A percentile compares a stretch with the other conserved stretches of the same genome.
Conservation (phyloP, 2,113 vertebrate species). For the Hipposideros armiger region DNA sequence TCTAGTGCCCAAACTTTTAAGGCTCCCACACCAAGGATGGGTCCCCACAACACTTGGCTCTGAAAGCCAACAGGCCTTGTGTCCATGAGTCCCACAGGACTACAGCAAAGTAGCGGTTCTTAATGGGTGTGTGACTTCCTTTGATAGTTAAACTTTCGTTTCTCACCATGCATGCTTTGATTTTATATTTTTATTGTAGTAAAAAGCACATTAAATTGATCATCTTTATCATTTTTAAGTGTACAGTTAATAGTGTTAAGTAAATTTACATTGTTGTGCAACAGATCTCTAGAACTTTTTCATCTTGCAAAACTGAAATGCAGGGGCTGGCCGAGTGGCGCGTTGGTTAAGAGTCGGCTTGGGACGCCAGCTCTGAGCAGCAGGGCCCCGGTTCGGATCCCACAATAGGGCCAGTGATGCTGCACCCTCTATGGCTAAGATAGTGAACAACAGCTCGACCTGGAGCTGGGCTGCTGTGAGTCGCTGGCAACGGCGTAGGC, state of each 20-base stretch:
- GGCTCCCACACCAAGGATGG: neutral
- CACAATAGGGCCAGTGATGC: too few species aligned
- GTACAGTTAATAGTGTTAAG: neutral
- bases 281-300: neutral
- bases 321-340: too few species aligned
- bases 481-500: too few species aligned
- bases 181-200: neutral
- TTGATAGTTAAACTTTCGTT: neutral
- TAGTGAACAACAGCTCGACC: too few species aligned
- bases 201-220: neutral
- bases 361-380: too few species aligned
- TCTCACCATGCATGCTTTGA: neutral
- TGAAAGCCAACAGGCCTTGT: neutral
- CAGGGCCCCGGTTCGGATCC: too few species aligned
- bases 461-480: too few species aligned
- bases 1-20: neutral
- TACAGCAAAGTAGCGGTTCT: neutral
- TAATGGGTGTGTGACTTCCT: neutral
- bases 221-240: constrained; percentile 1
- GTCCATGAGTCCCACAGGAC: neutral
- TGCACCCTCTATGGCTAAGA: too few species aligned
- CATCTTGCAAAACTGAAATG: neutral
- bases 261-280: neutral
- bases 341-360: too few species aligned
- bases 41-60: neutral